Base-by-base conservation (phyloP, 2,113 vertebrate species). In the Setophaga petechia region DNA sequence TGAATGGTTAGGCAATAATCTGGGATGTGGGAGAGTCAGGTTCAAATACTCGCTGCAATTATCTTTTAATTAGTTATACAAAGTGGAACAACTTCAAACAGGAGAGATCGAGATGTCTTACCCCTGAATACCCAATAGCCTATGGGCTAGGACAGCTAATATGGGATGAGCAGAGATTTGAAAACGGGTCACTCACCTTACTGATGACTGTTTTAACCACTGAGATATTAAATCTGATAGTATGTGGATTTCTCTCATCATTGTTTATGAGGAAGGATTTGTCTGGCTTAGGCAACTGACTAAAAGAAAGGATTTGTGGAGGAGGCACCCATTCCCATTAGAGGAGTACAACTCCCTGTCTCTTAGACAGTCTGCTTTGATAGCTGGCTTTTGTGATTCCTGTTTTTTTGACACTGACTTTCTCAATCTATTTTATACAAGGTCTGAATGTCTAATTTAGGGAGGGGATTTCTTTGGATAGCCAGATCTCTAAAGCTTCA, bases 1-100 rank as follows among this genome's bases (percentile, higher is more conserved):
- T 82, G 89, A 91, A 91, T 55, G 75, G 69, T 97, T 97, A 79
- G 81, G 93, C 91, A 97, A 94, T 95, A 94, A 76, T 58, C 25
- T 84, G 94, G 77, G 93, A 95, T 95, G 93, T 94, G 94, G 89
- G 91, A 94, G 93, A 96, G 94, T 84, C 87, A 89, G 77, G 93
- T 96, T 96, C 91, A 94, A 95, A 90, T 94, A 72, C 91, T 94
- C 57, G 46, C 91, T 94, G 41, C 91, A 95, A 91, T 97, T 96
- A 97, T 92, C 95, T 95, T 95, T 97, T 97, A 95, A 97, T 97
- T 96, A 95, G 94, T 93, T 97, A 93, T 94, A 97, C 95, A 96
- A 96, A 95, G 95, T 95, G 94, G 87, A 97, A 92, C 95, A 89
- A 84, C 96, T 96, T 96, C 95, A 95, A 97, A 97, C 95, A 91